Conservation (phyloP, 1,140 invertebrate genomes). For the Acromyrmex echinatior region DNA sequence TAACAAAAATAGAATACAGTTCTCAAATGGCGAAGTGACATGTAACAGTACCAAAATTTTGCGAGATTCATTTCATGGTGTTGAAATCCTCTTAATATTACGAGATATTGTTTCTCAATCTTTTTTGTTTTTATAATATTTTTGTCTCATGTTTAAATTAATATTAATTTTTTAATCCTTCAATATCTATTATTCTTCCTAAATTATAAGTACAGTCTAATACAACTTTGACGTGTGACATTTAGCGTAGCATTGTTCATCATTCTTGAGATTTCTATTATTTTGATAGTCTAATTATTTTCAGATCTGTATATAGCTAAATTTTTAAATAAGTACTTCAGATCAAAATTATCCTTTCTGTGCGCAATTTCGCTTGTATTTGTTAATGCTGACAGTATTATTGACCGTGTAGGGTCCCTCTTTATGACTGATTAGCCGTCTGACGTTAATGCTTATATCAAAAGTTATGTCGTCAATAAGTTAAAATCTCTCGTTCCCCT, state of each 20-base stretch:
- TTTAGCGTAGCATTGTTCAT: too few species aligned
- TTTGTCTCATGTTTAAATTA: neutral
- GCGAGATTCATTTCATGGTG: slow-evolving; percentile 25
- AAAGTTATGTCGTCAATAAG: slow-evolving; percentile 1
- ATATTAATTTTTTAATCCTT: neutral
- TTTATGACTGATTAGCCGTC: neutral
- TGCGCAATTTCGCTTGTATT: too few species aligned
- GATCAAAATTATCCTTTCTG: too few species aligned
- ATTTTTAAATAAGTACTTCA: too few species aligned
- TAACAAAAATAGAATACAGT: neutral
- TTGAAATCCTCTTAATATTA: neutral
- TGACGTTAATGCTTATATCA: neutral
- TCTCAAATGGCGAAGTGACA: neutral
- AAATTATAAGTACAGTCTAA: neutral
- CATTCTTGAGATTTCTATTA: too few species aligned
- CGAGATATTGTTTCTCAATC: neutral
- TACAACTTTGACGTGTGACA: neutral
- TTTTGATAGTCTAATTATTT: too few species aligned
- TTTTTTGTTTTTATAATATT: neutral
- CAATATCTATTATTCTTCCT: neutral
- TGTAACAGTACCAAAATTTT: neutral
- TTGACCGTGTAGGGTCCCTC: too few species aligned
- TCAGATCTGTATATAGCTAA: too few species aligned
- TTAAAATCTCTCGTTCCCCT: neutral
- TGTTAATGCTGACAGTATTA: too few species aligned